These are phyloP conservation scores for Noctua comes DNA, from an alignment of 2,888 invertebrate species.

Conservation along the genomic window DNA sequence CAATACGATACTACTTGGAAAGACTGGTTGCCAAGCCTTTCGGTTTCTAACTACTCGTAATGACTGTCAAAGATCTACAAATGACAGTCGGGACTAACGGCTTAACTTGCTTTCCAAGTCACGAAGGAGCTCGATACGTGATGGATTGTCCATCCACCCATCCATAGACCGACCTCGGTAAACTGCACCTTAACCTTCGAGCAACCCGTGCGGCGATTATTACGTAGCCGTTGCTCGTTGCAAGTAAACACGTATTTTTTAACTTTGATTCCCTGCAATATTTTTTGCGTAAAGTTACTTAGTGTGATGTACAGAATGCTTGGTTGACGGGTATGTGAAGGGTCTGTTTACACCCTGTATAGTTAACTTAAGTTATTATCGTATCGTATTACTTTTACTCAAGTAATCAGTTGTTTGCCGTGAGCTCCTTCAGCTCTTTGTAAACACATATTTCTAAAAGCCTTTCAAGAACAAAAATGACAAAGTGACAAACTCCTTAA, in stretches of 20 bases:
- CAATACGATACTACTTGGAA: not conserved
- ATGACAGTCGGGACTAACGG: not conserved
- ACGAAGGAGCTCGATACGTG: not conserved
- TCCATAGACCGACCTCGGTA: not conserved
- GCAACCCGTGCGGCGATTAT: not conserved
- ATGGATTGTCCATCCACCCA: not conserved
- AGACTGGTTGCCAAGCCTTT: not conserved
- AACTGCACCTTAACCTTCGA: not conserved
- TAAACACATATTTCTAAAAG: not conserved
- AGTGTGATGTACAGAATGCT: too few relatives aligned
- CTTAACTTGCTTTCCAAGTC: not conserved
- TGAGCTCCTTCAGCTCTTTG: too few relatives aligned
- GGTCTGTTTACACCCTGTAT: too few relatives aligned
- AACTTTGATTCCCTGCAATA: too few relatives aligned
- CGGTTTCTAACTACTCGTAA: not conserved
- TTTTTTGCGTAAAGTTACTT: too few relatives aligned
- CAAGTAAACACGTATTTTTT: not conserved
- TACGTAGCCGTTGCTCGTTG: too few relatives aligned
- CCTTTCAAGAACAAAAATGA: conserved; percentile 1
- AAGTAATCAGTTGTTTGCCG: too few relatives aligned
- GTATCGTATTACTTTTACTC: too few relatives aligned
- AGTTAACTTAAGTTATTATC: too few relatives aligned
- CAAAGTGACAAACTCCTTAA: conserved; percentile 30
- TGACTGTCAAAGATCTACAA: not conserved
- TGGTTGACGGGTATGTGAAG: too few relatives aligned